Evolutionary conservation across 2,113 vertebrate genomes (phyloP).

Genomic region (Labrus mixtus): DNA sequence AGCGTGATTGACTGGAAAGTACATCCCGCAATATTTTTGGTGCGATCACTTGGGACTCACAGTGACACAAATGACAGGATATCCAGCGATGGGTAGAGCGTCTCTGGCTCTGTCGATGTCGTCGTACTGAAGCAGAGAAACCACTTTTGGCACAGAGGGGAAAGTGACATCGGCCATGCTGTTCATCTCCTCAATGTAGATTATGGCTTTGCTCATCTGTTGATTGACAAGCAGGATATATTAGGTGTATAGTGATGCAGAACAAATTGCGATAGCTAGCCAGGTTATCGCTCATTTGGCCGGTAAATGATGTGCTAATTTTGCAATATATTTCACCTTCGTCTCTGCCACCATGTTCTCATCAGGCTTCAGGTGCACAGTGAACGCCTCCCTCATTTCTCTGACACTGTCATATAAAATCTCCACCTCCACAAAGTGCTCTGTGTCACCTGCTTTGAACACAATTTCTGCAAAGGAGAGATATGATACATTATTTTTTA

Average conservation of each 20-base stretch:
- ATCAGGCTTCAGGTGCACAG: conserved; percentile 93
- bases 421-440: conserved; percentile 91
- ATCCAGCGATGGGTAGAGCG: conserved; percentile 87
- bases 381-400: conserved; percentile 97
- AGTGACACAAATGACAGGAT: conserved; percentile 93
- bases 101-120: conserved; percentile 79
- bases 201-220: conserved; percentile 91
- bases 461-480: conserved; percentile 86
- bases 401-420: conserved; percentile 89
- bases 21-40: neutral
- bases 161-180: conserved; percentile 97
- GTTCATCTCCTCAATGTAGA: conserved; percentile 94
- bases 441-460: conserved; percentile 90
- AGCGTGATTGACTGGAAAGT: conserved; percentile 13
- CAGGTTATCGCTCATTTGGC: conserved; percentile 9
- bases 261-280: conserved; percentile 11
- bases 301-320: conserved; percentile 24
- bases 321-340: conserved; percentile 84
- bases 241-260: conserved; percentile 1
- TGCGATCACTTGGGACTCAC: conserved; percentile 81
- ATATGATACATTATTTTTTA: conserved; percentile 69
- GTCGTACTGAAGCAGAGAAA: conserved; percentile 93
- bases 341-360: conserved; percentile 97
- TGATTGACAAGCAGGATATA: conserved; percentile 54
- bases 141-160: conserved; percentile 90